A percentile compares a stretch with the other conserved stretches of the same genome.
phyloP scores from a whole-genome alignment of 2,888 invertebrate species.

The Calameuta filiformis region DNA sequence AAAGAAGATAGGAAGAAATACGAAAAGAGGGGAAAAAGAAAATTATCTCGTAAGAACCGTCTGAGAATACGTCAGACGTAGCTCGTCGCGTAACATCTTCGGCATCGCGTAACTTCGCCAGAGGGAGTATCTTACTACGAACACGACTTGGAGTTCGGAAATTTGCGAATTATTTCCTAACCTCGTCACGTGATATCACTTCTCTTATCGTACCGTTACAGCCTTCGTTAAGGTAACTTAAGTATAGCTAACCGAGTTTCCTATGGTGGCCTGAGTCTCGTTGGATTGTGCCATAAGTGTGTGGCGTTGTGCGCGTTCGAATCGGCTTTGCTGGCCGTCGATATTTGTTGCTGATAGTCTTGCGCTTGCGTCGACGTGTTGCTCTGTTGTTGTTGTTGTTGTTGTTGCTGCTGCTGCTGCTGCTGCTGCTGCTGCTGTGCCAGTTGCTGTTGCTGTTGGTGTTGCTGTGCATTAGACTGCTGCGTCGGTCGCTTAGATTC shows the following conservation, averaged over 20 bases:
- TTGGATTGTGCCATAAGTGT: slow-evolving; percentile 63
- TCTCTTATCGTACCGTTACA: slow-evolving; percentile 38
- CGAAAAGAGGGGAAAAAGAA: neutral
- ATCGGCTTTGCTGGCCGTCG: slow-evolving; percentile 42
- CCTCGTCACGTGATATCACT: neutral
- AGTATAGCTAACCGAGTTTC: slow-evolving; percentile 47
- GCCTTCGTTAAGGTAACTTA: slow-evolving; percentile 64
- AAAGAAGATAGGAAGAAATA: neutral
- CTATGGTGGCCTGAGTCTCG: slow-evolving; percentile 64
- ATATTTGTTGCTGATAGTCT: slow-evolving; percentile 48
- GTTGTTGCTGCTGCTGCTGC: slow-evolving; percentile 39
- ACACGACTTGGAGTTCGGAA: neutral
- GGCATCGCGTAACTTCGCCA: neutral
- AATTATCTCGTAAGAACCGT: neutral
- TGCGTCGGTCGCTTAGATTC: slow-evolving; percentile 69
- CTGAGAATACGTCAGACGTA: neutral
- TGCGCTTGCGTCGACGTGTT: slow-evolving; percentile 36
- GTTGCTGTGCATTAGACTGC: slow-evolving; percentile 30
- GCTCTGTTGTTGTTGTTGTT: slow-evolving; percentile 37
- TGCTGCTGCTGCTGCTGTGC: slow-evolving; percentile 39
- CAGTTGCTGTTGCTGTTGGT: slow-evolving; percentile 39
- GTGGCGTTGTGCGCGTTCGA: slow-evolving; percentile 48
- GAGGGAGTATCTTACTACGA: neutral
- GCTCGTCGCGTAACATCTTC: neutral
- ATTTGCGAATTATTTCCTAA: neutral